A percentile compares a stretch with the other conserved stretches of the same genome.
Conservation (phyloP, 2,888 invertebrate species). For the Phalera bucephala region DNA sequence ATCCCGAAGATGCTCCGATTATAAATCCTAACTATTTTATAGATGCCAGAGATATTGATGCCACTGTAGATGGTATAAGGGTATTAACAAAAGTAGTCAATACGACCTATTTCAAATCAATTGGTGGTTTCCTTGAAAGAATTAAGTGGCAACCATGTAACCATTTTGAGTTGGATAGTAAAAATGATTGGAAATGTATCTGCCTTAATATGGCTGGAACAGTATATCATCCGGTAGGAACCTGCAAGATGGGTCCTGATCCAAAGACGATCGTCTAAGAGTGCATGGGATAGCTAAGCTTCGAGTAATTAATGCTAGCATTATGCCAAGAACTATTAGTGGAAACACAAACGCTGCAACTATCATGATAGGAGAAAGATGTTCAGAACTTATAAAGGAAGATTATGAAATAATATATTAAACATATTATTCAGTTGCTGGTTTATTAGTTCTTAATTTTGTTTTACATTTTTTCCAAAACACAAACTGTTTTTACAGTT, state of each 20-base stretch:
- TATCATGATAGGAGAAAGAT: conserved; percentile 85
- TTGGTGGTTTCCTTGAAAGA: conserved; percentile 17
- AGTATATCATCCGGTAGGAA: conserved; percentile 83
- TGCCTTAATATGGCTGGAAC: conserved; percentile 49
- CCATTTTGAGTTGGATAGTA: conserved; percentile 22
- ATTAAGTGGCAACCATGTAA: conserved; percentile 16
- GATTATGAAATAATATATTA: no score
- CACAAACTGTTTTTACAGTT: no score
- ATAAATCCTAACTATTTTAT: conserved; percentile 21
- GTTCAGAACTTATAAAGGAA: conserved; percentile 79
- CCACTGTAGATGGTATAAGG: conserved; percentile 17
- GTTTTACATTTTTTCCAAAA: no score
- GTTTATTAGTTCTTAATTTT: no score
- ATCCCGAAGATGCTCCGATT: conserved; percentile 16
- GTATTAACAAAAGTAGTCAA: conserved; percentile 11
- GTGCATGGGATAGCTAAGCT: conserved; percentile 81
- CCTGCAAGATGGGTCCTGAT: conserved; percentile 83
- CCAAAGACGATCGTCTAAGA: conserved; percentile 41
- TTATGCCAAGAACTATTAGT: conserved; percentile 83
- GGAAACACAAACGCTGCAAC: no score
- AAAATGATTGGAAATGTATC: conserved; percentile 22
- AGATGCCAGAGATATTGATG: conserved; percentile 16
- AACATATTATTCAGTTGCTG: no score
- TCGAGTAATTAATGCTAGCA: conserved; percentile 84
- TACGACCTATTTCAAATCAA: conserved; percentile 17